These are phyloP conservation scores for Otus sunia DNA, from an alignment of 2,113 vertebrate species.

Conservation along the genomic window DNA sequence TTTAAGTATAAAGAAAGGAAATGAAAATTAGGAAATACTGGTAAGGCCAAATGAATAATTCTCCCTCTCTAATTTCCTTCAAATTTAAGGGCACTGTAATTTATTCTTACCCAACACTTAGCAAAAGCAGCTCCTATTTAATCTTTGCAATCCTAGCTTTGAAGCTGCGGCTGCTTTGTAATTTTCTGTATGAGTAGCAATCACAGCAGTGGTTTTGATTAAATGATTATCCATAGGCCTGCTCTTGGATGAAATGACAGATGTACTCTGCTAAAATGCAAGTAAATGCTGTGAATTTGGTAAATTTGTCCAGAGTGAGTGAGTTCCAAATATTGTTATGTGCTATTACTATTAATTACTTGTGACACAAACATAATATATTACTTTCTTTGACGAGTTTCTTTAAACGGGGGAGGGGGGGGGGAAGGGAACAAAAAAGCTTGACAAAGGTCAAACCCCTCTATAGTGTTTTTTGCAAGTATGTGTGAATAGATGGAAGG, in stretches of 20 bases:
- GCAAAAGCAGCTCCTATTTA: conserved; percentile 31
- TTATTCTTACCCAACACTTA: conserved; percentile 59
- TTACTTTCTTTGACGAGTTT: not conserved
- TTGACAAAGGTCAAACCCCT: not conserved
- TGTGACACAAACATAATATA: not conserved
- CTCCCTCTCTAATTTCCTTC: conserved; percentile 32
- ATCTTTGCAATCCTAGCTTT: conserved; percentile 55
- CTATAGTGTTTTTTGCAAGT: not conserved
- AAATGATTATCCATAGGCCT: conserved; percentile 60
- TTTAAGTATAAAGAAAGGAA: conserved; percentile 51
- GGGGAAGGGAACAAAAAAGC: not conserved
- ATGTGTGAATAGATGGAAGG: not conserved
- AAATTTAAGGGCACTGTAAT: conserved; percentile 51
- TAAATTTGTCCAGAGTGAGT: conserved; percentile 9
- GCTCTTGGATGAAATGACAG: conserved; percentile 62
- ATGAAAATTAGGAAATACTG: conserved; percentile 55
- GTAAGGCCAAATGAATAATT: conserved; percentile 53
- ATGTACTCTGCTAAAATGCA: conserved; percentile 39
- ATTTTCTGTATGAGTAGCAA: conserved; percentile 65
- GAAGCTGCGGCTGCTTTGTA: conserved; percentile 50
- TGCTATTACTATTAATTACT: conserved; percentile 13
- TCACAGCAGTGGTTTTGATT: conserved; percentile 67
- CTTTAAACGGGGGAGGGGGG: not conserved
- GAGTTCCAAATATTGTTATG: not conserved
- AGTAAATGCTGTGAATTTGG: conserved; percentile 28